Evolutionary conservation across 1,140 invertebrate species (phyloP).

Genomic region (Drosophila burlai): DNA sequence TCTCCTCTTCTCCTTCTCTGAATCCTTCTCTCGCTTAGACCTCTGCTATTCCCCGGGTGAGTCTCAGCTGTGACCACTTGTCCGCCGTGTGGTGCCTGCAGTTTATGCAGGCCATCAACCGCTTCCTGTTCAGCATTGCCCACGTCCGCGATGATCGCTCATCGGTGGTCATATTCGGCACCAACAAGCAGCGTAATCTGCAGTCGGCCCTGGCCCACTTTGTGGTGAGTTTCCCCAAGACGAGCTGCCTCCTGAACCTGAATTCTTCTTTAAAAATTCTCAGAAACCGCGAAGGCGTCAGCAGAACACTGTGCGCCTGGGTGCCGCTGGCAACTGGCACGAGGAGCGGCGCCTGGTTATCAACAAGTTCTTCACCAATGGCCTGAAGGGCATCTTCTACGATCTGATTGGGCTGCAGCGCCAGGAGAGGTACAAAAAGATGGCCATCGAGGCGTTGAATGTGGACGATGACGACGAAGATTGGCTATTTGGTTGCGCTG

Average conservation of each 20-base stretch:
- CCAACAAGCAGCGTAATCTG: conserved; percentile 72
- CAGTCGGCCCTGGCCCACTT: conserved; percentile 85
- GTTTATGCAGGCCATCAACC: conserved; percentile 91
- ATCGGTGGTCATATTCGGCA: conserved; percentile 52
- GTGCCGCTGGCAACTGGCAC: conserved; percentile 51
- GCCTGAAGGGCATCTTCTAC: conserved; percentile 47
- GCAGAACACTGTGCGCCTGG: conserved; percentile 22
- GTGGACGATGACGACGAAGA: conserved; percentile 87
- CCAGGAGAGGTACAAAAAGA: conserved; percentile 56
- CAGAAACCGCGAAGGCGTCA: conserved; percentile 57
- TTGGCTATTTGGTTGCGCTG: conserved; percentile 91
- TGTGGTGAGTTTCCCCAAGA: conserved; percentile 73
- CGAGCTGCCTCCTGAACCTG: no score
- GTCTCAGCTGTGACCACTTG: conserved; percentile 95
- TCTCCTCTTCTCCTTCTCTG: conserved; percentile 55
- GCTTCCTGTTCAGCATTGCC: conserved; percentile 92
- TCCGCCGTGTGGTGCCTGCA: conserved; percentile 97
- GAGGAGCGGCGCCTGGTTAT: conserved; percentile 63
- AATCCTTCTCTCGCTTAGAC: conserved; percentile 87
- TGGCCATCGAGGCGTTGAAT: conserved; percentile 84
- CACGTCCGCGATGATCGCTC: conserved; percentile 62
- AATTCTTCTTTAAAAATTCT: background rate
- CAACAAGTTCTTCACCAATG: conserved; percentile 63
- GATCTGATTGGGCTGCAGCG: conserved; percentile 59
- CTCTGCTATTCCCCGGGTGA: conserved; percentile 92